phyloP scores from a whole-genome alignment of 2,797 vertebrate species.

The Hippocampus kuda region DNA sequence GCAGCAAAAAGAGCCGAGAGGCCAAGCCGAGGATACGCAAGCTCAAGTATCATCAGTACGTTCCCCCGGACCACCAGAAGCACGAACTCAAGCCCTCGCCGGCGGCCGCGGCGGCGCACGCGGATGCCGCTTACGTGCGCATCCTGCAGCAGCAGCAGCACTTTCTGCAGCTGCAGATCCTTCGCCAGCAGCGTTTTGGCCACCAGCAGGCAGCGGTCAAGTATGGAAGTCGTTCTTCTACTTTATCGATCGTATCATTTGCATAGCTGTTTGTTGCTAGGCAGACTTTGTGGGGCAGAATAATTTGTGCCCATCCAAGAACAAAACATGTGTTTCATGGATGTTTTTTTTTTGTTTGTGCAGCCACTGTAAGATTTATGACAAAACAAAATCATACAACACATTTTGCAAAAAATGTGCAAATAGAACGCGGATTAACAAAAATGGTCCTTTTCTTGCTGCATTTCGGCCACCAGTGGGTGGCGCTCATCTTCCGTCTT shows the following conservation, averaged over 20 bases:
- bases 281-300: background rate
- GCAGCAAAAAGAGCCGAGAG: slow-evolving; percentile 89
- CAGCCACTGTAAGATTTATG: background rate
- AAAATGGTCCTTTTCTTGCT: too few relatives aligned
- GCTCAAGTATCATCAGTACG: slow-evolving; percentile 97
- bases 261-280: background rate
- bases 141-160: slow-evolving; percentile 95
- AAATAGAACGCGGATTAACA: too few relatives aligned
- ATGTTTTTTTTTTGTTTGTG: background rate
- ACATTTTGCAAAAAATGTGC: background rate
- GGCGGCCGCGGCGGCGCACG: slow-evolving; percentile 68
- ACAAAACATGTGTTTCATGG: background rate
- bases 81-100: slow-evolving; percentile 73
- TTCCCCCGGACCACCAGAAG: slow-evolving; percentile 97
- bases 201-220: slow-evolving; percentile 73
- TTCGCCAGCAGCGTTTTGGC: slow-evolving; percentile 89
- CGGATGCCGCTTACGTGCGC: slow-evolving; percentile 90
- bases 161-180: slow-evolving; percentile 95
- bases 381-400: too few relatives aligned
- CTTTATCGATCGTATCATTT: background rate
- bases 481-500: slow-evolving; percentile 36
- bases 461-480: slow-evolving; percentile 80
- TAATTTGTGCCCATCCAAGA: background rate
- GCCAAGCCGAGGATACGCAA: slow-evolving; percentile 88
- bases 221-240: slow-evolving; percentile 20